Percentiles rank a stretch among this genome's conserved stretches.
Evolutionary conservation across 2,888 invertebrate species (phyloP).

Genomic region (Eudemis profundana): DNA sequence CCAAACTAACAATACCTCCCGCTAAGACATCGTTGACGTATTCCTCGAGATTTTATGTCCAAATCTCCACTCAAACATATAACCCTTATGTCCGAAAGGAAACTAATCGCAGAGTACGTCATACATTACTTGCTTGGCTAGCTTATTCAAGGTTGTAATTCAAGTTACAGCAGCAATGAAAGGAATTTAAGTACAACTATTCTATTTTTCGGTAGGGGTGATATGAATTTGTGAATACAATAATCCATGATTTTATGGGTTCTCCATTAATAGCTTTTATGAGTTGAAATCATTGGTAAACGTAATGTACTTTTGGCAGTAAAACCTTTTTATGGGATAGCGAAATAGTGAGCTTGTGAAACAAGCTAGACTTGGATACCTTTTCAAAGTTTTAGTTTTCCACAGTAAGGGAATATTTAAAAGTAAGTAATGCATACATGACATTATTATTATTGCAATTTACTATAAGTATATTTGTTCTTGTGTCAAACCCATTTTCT

Average conservation of each 20-base stretch:
- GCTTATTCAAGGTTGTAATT: neutral
- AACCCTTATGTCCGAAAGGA: neutral
- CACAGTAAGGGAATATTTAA: too few species aligned
- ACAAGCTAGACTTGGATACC: neutral
- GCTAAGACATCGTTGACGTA: conserved; percentile 33
- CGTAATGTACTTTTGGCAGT: conserved; percentile 24
- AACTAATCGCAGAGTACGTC: neutral
- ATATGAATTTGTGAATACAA: conserved; percentile 2
- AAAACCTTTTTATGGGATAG: conserved; percentile 21
- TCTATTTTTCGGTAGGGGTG: neutral
- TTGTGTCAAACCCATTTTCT: too few species aligned
- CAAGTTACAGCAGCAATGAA: conserved; percentile 16
- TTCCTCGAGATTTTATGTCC: conserved; percentile 25
- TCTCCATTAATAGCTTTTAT: conserved; percentile 29
- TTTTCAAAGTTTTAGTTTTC: too few species aligned
- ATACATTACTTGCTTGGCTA: neutral
- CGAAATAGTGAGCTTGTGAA: neutral
- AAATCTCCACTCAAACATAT: conserved; percentile 18
- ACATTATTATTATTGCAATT: too few species aligned
- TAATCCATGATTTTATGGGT: conserved; percentile 38
- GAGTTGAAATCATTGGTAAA: conserved; percentile 25
- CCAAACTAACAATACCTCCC: conserved; percentile 25
- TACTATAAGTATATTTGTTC: too few species aligned
- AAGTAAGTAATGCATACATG: too few species aligned
- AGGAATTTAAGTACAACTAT: neutral